phyloP scores from a whole-genome alignment of 2,888 invertebrate genomes.

The Drosophila kuntzei region DNA sequence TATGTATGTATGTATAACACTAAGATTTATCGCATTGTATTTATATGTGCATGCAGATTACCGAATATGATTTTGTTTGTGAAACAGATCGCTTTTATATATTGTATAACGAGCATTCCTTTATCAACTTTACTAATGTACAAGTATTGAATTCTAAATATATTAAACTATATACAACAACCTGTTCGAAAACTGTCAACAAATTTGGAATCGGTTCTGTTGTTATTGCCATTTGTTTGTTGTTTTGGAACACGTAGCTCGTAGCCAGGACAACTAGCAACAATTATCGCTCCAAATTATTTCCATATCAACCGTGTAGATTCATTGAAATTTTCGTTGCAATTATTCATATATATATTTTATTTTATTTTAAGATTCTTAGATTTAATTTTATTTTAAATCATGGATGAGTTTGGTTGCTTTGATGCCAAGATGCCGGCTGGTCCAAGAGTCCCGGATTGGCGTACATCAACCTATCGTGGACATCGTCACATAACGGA shows the following conservation, averaged over 20 bases:
- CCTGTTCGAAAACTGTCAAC: constrained; percentile 35
- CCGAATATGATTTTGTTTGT: constrained; percentile 71
- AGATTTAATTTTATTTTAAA: constrained; percentile 19
- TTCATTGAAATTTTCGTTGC: constrained; percentile 26
- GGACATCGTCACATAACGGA: constrained; percentile 77
- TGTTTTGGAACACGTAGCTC: constrained; percentile 22
- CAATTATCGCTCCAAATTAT: constrained; percentile 27
- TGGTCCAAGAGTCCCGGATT: constrained; percentile 67
- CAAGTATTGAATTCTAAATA: constrained; percentile 63
- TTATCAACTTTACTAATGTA: constrained; percentile 56
- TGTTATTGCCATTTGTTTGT: constrained; percentile 8
- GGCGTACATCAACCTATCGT: constrained; percentile 81
- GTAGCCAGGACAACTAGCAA: constrained; percentile 43
- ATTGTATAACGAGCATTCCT: constrained; percentile 69
- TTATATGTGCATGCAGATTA: constrained; percentile 43
- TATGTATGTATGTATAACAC: constrained; percentile 30
- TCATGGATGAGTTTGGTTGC: constrained; percentile 76
- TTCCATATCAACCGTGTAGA: constrained; percentile 32
- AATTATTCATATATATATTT: constrained; percentile 4
- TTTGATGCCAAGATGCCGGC: constrained; percentile 80
- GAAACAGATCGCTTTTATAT: constrained; percentile 70
- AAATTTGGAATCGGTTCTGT: background rate
- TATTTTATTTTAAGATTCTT: constrained; percentile 6
- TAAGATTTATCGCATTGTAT: constrained; percentile 28
- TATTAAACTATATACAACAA: constrained; percentile 38